Base-by-base conservation (phyloP, 2,888 invertebrate genomes). In the Spodoptera picta region DNA sequence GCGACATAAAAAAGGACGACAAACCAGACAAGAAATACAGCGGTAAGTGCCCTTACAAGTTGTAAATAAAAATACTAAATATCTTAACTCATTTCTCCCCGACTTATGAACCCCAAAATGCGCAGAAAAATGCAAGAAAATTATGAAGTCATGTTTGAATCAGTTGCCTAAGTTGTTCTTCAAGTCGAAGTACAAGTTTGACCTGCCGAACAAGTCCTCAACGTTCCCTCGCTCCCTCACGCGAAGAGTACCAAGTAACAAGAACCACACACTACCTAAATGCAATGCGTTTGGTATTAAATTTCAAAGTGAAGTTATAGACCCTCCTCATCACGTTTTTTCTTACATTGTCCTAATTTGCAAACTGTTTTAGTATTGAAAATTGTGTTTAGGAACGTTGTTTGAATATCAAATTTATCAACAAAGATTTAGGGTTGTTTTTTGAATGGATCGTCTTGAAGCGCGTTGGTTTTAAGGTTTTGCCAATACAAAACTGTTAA, bases 231-330 rank as follows among this genome's bases (percentile, higher is more conserved):
- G 94, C 24, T 86, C 91, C 50, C 71, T 90, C 61, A 76, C 87
- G 12, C 83, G 92, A 70, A 87, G 87, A 79, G 79, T 86, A 50
- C 85, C 87, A 72, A 88, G 81, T 84, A 89, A 87, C 89, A 94
- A 92, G 90, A 91, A 89, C 73, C 93, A 94, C 83, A 94, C 94
- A 57, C 87, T 94, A 79, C 94, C 94, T 82, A 94, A 94, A 84
- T 93, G 94, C 89, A 88, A 83, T 79, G 79, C 81, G 79, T 84
- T 84, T 86, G 91, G 91, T 91, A 90, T 73, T 61, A 65, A 63
- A 71, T 64, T 69, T 65, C 72, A 64, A 73, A 73, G 64, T 70
- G 75, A 73, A 75, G 57, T 74, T 65, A 50, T 80, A 73, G 79
- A 70, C 41, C 68, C 57, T 60, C 36, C 36, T 36, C 7, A 7